Evolutionary conservation across 2,888 invertebrate species (phyloP).

Genomic region (Drosophila nigritarsus): DNA sequence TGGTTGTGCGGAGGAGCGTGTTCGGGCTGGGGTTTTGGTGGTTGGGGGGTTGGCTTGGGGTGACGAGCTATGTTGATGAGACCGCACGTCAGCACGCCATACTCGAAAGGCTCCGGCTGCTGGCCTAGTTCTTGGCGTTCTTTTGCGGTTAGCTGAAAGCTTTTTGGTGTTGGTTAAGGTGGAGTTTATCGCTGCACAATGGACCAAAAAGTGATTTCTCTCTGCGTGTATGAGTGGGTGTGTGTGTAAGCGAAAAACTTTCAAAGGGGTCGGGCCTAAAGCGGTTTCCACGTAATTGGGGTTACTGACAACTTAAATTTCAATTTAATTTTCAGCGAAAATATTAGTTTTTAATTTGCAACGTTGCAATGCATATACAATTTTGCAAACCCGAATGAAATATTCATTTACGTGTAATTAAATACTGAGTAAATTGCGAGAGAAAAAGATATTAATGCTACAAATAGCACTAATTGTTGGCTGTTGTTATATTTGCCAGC

Average conservation of each 20-base stretch:
- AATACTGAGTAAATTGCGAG: not conserved
- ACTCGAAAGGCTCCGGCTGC: conserved; percentile 34
- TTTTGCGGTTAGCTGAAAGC: conserved; percentile 65
- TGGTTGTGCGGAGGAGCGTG: not conserved
- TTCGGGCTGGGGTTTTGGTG: not conserved
- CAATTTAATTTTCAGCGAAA: conserved; percentile 39
- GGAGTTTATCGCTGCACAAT: conserved; percentile 45
- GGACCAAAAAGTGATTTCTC: conserved; percentile 23
- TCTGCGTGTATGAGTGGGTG: not conserved
- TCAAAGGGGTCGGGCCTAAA: conserved; percentile 13
- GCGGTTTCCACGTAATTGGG: conserved; percentile 43
- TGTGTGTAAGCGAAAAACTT: conserved; percentile 16
- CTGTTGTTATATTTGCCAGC: not conserved
- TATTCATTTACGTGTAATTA: not conserved
- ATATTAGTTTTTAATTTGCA: conserved; percentile 43
- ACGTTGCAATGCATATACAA: not conserved
- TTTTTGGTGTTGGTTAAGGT: conserved; percentile 54
- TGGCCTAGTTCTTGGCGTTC: conserved; percentile 66
- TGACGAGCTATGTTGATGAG: conserved; percentile 54
- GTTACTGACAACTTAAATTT: conserved; percentile 40
- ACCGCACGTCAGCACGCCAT: conserved; percentile 67
- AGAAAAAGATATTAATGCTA: not conserved
- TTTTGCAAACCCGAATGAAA: not conserved
- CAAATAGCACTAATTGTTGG: not conserved
- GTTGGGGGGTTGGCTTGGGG: not conserved